Percentiles rank a stretch among this genome's conserved stretches.
Evolutionary conservation across 2,113 vertebrate species (phyloP).

Genomic region (Pardalotus punctatus): DNA sequence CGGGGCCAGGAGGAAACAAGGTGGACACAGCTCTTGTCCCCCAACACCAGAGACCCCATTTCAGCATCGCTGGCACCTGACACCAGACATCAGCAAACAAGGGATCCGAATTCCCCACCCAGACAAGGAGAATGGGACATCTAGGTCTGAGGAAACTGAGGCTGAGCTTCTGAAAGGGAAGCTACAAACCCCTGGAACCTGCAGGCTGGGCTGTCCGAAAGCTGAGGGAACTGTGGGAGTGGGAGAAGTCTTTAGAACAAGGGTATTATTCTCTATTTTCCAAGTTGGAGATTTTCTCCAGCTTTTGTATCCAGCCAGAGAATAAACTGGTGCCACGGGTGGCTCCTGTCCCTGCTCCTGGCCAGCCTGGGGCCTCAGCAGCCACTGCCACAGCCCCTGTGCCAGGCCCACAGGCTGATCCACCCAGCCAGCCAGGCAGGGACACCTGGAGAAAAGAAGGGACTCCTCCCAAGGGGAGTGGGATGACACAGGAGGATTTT

Average conservation of each 20-base stretch:
- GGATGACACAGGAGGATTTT: fast-evolving
- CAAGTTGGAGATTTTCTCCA: background rate
- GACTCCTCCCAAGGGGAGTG: background rate
- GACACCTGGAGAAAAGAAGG: background rate
- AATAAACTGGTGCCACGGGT: fast-evolving
- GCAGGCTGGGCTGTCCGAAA: background rate
- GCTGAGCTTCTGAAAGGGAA: background rate
- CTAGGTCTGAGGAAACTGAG: background rate
- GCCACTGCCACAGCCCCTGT: background rate
- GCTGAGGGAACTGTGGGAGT: fast-evolving
- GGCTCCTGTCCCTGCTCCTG: background rate
- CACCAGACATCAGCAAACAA: background rate
- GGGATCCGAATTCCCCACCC: background rate
- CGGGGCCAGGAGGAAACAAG: background rate
- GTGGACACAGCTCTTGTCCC: background rate
- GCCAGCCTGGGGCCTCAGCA: background rate
- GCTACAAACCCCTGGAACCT: background rate
- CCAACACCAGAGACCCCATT: background rate
- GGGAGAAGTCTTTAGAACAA: background rate
- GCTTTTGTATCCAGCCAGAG: background rate
- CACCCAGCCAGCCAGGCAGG: fast-evolving
- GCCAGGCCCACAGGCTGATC: fast-evolving
- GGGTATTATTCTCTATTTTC: background rate
- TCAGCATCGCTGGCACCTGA: background rate
- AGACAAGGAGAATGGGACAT: fast-evolving